Evolutionary conservation across 1,140 invertebrate species (phyloP).

Genomic region (Drosophila subpulchrella): DNA sequence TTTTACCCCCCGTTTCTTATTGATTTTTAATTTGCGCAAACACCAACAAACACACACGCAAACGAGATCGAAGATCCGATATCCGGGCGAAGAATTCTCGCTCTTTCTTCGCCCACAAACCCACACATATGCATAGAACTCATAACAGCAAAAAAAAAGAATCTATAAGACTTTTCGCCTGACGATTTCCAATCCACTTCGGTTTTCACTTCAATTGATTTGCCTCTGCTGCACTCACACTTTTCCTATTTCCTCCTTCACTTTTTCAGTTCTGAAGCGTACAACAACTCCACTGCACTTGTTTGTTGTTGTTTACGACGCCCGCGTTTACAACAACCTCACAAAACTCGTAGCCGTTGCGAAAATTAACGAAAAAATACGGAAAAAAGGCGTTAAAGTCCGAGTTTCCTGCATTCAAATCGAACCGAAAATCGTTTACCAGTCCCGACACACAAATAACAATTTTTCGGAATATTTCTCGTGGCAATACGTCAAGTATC

Average conservation of each 20-base stretch:
- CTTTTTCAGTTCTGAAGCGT: conserved; percentile 24
- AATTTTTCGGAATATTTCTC: conserved; percentile 5
- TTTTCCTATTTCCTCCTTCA: conserved; percentile 33
- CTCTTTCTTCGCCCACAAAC: conserved; percentile 12
- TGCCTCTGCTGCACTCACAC: conserved; percentile 29
- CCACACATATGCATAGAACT: conserved; percentile 20
- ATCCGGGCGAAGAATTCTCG: conserved; percentile 17
- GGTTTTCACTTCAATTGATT: conserved; percentile 31
- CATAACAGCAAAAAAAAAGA: conserved; percentile 30
- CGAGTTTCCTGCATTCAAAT: conserved; percentile 13
- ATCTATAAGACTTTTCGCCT: conserved; percentile 26
- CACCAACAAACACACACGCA: conserved; percentile 1
- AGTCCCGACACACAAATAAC: conserved; percentile 9
- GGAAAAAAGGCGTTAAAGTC: conserved; percentile 45
- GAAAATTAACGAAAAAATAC: conserved; percentile 24
- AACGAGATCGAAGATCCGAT: conserved; percentile 43
- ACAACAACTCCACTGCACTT: conserved; percentile 29
- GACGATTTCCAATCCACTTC: conserved; percentile 43
- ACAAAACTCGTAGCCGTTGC: conserved; percentile 29
- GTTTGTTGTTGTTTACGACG: conserved; percentile 64
- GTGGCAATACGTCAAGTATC: conserved; percentile 9
- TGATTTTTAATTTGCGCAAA: conserved; percentile 37
- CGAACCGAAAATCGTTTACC: conserved; percentile 1
- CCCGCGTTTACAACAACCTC: conserved; percentile 59
- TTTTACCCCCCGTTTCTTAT: conserved; percentile 9